Percentiles rank a stretch among this genome's conserved stretches.
Conservation (phyloP, 2,888 invertebrate genomes). For the Drosophila tripunctata region DNA sequence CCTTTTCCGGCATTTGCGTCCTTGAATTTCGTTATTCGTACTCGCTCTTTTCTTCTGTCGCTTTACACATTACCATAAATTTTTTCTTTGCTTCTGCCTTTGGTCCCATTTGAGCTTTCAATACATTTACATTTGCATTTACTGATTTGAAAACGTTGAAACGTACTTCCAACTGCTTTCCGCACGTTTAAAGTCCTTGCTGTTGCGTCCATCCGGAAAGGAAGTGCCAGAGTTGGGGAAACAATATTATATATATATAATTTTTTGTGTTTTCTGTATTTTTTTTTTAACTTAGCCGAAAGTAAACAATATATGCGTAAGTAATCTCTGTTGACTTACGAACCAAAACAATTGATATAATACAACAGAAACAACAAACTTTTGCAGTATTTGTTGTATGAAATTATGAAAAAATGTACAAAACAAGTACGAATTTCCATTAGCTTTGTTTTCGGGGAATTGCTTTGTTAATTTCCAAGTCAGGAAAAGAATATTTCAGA, state of each 20-base stretch:
- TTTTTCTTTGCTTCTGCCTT: slow-evolving; percentile 19
- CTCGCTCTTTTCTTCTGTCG: slow-evolving; percentile 20
- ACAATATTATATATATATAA: slow-evolving; percentile 50
- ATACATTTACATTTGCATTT: slow-evolving; percentile 75
- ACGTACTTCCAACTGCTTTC: slow-evolving; percentile 63
- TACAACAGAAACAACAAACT: neutral
- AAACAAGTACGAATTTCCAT: slow-evolving; percentile 5
- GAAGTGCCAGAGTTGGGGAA: slow-evolving; percentile 5
- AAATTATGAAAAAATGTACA: slow-evolving; percentile 25
- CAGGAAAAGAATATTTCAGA: neutral
- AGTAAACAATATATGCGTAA: slow-evolving; percentile 58
- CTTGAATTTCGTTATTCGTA: slow-evolving; percentile 50
- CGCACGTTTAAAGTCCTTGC: slow-evolving; percentile 60
- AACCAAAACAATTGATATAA: slow-evolving; percentile 7
- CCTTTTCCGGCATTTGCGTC: slow-evolving; percentile 66
- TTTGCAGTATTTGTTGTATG: slow-evolving; percentile 6
- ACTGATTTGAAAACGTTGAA: slow-evolving; percentile 67
- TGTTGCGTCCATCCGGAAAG: slow-evolving; percentile 34
- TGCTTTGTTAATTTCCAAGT: neutral
- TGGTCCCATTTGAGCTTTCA: slow-evolving; percentile 63
- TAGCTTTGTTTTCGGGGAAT: neutral
- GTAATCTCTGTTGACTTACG: slow-evolving; percentile 48
- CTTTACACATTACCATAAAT: slow-evolving; percentile 50
- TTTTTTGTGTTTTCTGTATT: slow-evolving; percentile 10
- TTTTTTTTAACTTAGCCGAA: slow-evolving; percentile 41